A percentile compares a stretch with the other conserved stretches of the same genome.
phyloP scores from a whole-genome alignment of 1,140 invertebrate genomes.

The Drosophila virilis region DNA sequence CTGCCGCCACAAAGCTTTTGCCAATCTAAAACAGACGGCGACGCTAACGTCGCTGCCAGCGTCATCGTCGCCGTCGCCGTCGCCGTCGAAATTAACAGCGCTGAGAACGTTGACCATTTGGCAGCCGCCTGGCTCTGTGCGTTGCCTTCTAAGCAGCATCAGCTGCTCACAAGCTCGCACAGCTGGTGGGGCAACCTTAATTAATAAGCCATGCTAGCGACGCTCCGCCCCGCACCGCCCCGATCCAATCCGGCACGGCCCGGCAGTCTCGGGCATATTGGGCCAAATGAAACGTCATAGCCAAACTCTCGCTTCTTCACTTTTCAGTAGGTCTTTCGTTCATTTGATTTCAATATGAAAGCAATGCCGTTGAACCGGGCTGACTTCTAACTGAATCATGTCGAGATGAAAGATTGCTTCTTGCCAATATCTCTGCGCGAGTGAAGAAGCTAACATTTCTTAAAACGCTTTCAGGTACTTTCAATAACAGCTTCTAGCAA shows the following conservation, averaged over 20 bases:
- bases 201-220: constrained; percentile 47
- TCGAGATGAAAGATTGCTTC: neutral
- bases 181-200: constrained; percentile 58
- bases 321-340: constrained; percentile 54
- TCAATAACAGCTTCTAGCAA: too few species aligned
- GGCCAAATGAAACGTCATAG: constrained; percentile 55
- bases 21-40: constrained; percentile 41
- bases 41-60: constrained; percentile 24
- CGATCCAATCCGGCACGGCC: neutral
- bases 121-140: neutral
- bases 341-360: constrained; percentile 58
- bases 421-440: neutral
- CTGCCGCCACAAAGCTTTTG: constrained; percentile 37
- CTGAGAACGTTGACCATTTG: constrained; percentile 30
- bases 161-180: constrained; percentile 43
- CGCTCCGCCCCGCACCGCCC: neutral
- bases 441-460: too few species aligned
- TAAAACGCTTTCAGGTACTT: too few species aligned
- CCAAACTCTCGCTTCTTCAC: constrained; percentile 75
- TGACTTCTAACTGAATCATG: neutral
- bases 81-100: constrained; percentile 15
- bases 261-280: neutral
- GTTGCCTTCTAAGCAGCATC: constrained; percentile 50
- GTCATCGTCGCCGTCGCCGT: constrained; percentile 1
- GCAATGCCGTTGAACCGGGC: constrained; percentile 47